A percentile compares a stretch with the other conserved stretches of the same genome.
These are phyloP conservation scores for Eucriotettix oculatus DNA, from an alignment of 2,888 invertebrate species.

Conservation along the genomic window DNA sequence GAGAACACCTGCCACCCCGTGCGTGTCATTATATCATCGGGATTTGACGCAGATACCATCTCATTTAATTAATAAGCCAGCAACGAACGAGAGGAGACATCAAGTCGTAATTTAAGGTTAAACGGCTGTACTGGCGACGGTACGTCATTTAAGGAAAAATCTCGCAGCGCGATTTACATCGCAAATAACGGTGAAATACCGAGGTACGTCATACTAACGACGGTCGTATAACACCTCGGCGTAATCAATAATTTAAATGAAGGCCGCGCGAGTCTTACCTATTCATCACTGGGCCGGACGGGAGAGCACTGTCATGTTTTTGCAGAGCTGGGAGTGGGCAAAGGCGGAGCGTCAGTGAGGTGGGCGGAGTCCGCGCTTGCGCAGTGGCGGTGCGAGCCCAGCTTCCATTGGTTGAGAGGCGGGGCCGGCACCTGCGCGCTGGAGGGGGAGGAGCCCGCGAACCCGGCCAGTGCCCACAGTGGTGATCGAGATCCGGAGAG, in stretches of 20 bases:
- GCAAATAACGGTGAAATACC: too few relatives aligned
- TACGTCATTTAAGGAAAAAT: too few relatives aligned
- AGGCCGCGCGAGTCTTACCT: neutral
- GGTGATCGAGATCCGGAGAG: neutral
- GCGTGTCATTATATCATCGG: too few relatives aligned
- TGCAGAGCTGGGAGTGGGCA: neutral
- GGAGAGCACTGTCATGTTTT: slow-evolving; percentile 1
- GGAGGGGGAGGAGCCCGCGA: slow-evolving; percentile 1
- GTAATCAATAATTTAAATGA: neutral
- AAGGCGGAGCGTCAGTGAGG: slow-evolving; percentile 7
- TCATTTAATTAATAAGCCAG: too few relatives aligned
- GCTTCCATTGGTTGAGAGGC: slow-evolving; percentile 10
- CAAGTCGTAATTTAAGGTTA: too few relatives aligned
- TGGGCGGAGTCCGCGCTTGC: slow-evolving; percentile 19
- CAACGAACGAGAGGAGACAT: too few relatives aligned
- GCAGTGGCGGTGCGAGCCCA: neutral
- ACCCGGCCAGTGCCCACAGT: neutral
- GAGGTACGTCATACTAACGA: too few relatives aligned
- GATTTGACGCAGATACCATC: too few relatives aligned
- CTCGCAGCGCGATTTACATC: too few relatives aligned
- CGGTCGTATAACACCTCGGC: neutral
- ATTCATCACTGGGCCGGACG: neutral
- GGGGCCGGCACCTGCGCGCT: neutral
- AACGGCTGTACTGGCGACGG: too few relatives aligned
- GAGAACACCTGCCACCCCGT: too few relatives aligned